These are phyloP conservation scores for Ptychoptera contaminata DNA, from an alignment of 2,888 invertebrate genomes.

Conservation along the genomic window DNA sequence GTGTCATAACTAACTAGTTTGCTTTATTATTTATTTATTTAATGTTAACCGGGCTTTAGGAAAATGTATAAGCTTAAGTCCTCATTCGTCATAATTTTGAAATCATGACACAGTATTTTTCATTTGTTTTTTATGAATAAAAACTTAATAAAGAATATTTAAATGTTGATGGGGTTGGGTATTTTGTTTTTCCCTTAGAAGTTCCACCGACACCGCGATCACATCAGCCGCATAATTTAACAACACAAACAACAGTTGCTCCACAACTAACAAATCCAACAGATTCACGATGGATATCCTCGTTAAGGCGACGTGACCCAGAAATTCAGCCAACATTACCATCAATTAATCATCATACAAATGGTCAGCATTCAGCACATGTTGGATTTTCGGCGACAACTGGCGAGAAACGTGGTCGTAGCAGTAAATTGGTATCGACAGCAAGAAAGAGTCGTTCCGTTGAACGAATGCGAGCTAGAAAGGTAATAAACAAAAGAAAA, in stretches of 20 bases:
- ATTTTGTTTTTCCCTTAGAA: slow-evolving; percentile 17
- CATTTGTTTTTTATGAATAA: too few relatives aligned
- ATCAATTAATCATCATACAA: slow-evolving; percentile 33
- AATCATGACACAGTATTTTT: too few relatives aligned
- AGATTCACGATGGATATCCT: slow-evolving; percentile 51
- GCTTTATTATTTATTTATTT: too few relatives aligned
- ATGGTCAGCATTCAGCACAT: slow-evolving; percentile 21
- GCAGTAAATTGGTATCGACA: slow-evolving; percentile 18
- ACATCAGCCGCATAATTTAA: background rate
- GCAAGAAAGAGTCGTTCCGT: slow-evolving; percentile 29
- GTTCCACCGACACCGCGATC: slow-evolving; percentile 31
- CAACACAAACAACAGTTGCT: background rate
- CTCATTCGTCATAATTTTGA: too few relatives aligned
- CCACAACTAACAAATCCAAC: slow-evolving; percentile 28
- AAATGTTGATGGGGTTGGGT: too few relatives aligned
- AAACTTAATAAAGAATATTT: too few relatives aligned
- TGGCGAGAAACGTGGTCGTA: slow-evolving; percentile 27
- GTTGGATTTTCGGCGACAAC: slow-evolving; percentile 26
- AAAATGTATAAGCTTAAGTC: too few relatives aligned
- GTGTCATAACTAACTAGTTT: too few relatives aligned
- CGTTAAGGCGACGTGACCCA: slow-evolving; percentile 46
- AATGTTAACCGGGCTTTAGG: too few relatives aligned
- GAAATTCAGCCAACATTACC: slow-evolving; percentile 48
- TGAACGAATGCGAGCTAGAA: slow-evolving; percentile 30
- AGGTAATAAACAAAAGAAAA: slow-evolving; percentile 18